Evolutionary conservation across 2,113 vertebrate genomes (phyloP), one percentile per base, ranked within the genome.

Genomic region (Myanophis thanlyinensis): DNA sequence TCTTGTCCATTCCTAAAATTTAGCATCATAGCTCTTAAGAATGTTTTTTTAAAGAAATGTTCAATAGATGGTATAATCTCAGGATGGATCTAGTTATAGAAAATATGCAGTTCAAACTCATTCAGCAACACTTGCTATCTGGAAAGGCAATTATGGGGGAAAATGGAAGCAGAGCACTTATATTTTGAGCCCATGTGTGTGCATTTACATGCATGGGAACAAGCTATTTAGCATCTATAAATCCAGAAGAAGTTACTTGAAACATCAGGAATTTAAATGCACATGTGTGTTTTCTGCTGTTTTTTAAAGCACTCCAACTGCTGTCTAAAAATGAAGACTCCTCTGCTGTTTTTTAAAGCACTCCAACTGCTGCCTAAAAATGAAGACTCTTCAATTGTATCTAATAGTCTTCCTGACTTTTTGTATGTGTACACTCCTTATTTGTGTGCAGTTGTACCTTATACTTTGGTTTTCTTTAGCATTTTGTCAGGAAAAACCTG

Each of bases 81-180:
- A 88, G 86, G 48, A 88, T 92, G 86, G 91, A 92, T 92, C 91
- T 80, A 18, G 48, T 88, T 80, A 73, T 88, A 88, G 48, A 88
- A 92, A 88, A 59, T 73, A 88, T 80, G 91, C n/a, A 73, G 40
- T 51, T 92, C 86, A 88, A 88, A 88, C 59, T 88, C 30, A 88
- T 80, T 88, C 86, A 88, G 23, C 56, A 88, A 80, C 91, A 30
- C 91, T 92, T 92, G 67, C 44, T 88, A 92, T 52, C 86, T 52
- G 35, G 56, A 88, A 88, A 51, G 46, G 13, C 54, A 91, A 59
- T 46, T 92, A 30, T 25, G 48, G 91, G 47, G 47, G 56, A 2
- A 87, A 91, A 91, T 47, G 44, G 54, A 91, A 87, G 91, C 13
- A 8, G 8, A 27, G 48, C n/a, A 51, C 48, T 73, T 53, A 59